These are phyloP conservation scores for Acronicta leporina DNA, from an alignment of 2,888 invertebrate species.

Conservation along the genomic window DNA sequence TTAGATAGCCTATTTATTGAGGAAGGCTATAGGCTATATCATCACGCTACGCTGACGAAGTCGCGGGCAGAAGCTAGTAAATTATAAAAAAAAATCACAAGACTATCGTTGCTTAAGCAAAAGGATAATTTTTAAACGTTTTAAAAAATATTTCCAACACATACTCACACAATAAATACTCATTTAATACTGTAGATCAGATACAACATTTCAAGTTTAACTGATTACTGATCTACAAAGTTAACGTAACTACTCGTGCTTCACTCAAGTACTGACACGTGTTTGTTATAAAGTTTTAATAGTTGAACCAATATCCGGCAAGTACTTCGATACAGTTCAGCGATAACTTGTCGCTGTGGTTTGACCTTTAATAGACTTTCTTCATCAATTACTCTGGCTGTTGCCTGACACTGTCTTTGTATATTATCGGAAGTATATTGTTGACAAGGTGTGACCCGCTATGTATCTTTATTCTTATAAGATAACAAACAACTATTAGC, in stretches of 20 bases:
- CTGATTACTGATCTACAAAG: conserved; percentile 4
- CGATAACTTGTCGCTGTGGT: conserved; percentile 11
- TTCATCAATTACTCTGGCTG: not conserved
- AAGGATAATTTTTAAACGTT: no score
- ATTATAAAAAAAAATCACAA: no score
- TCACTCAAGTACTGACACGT: conserved; percentile 7
- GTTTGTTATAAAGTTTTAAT: conserved; percentile 17
- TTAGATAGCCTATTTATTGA: no score
- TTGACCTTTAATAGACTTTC: not conserved
- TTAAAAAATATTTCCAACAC: no score
- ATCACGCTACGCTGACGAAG: no score
- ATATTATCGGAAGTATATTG: no score
- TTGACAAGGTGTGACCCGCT: no score
- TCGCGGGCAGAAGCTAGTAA: no score
- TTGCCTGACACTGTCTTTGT: not conserved
- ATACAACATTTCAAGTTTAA: conserved; percentile 5
- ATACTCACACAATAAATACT: not conserved
- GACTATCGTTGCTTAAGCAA: no score
- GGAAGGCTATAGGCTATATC: no score
- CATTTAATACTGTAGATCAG: conserved; percentile 21
- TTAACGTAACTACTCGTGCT: conserved; percentile 14
- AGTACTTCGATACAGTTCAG: conserved; percentile 7
- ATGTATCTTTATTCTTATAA: no score
- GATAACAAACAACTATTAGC: no score
- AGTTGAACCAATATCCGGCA: conserved; percentile 21